Conservation (phyloP, 1,140 invertebrate species). For the Cephus cinctus region DNA sequence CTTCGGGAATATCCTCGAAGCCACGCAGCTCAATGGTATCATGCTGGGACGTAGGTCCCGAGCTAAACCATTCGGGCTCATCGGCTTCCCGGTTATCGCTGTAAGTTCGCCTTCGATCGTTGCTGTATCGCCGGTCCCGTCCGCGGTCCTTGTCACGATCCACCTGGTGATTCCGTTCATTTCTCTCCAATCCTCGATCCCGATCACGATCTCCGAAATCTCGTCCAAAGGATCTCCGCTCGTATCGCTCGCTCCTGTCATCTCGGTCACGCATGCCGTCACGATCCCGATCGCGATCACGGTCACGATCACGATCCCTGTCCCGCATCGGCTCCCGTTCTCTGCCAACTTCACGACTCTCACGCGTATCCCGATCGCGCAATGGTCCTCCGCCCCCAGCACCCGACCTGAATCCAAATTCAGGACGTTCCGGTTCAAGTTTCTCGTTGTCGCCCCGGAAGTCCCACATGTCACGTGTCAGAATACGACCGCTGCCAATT, state of each 20-base stretch:
- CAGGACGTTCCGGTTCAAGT: constrained; percentile 42
- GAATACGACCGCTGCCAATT: constrained; percentile 77
- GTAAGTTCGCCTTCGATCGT: constrained; percentile 54
- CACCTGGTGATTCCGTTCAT: constrained; percentile 28
- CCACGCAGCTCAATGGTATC: constrained; percentile 92
- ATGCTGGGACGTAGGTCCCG: constrained; percentile 83
- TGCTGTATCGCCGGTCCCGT: constrained; percentile 49
- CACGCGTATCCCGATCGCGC: constrained; percentile 16
- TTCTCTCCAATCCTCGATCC: constrained; percentile 28
- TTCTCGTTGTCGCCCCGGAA: constrained; percentile 55
- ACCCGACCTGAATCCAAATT: constrained; percentile 44
- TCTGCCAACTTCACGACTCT: constrained; percentile 19
- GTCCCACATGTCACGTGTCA: constrained; percentile 67
- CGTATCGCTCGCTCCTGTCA: constrained; percentile 47
- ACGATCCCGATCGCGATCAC: constrained; percentile 22
- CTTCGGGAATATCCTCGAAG: constrained; percentile 74
- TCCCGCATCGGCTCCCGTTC: constrained; percentile 25
- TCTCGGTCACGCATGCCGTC: constrained; percentile 30
- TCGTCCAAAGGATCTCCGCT: constrained; percentile 59
- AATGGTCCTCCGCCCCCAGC: constrained; percentile 19
- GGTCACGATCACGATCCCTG: constrained; percentile 25
- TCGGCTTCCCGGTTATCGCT: constrained; percentile 56
- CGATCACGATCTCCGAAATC: constrained; percentile 48
- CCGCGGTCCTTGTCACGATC: constrained; percentile 47
- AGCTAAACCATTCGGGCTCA: constrained; percentile 78